phyloP scores from a whole-genome alignment of 2,888 invertebrate species.

The Siphlonurus alternatus region DNA sequence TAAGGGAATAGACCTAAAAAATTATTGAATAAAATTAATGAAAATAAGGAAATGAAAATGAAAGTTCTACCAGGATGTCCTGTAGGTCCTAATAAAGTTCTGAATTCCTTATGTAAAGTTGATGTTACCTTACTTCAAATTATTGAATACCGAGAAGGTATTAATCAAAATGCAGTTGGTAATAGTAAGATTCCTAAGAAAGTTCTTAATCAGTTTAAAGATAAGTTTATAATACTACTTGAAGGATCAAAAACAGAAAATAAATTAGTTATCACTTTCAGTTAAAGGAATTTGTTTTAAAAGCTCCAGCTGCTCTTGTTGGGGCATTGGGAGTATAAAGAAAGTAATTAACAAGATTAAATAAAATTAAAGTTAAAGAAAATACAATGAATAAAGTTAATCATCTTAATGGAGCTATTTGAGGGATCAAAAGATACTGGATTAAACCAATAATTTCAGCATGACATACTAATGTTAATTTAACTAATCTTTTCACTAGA shows the following conservation, averaged over 20 bases:
- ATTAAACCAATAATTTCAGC: conserved; percentile 38
- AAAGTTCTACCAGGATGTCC: conserved; percentile 32
- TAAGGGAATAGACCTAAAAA: conserved; percentile 51
- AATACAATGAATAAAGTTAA: conserved; percentile 26
- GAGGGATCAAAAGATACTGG: conserved; percentile 47
- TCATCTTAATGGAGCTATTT: conserved; percentile 46
- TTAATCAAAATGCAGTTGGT: conserved; percentile 35
- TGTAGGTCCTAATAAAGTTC: conserved; percentile 32
- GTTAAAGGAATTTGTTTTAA: conserved; percentile 21
- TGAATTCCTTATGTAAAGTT: conserved; percentile 38
- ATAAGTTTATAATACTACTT: conserved; percentile 31
- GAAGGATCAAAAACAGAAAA: conserved; percentile 50
- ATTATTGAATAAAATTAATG: conserved; percentile 46
- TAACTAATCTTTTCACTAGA: conserved; percentile 41
- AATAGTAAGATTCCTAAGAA: conserved; percentile 33
- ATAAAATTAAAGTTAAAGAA: conserved; percentile 28
- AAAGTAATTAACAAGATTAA: conserved; percentile 37
- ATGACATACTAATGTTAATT: conserved; percentile 47
- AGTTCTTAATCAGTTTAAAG: conserved; percentile 42
- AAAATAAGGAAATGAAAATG: conserved; percentile 39
- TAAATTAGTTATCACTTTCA: conserved; percentile 51
- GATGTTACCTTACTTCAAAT: conserved; percentile 32
- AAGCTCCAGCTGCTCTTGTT: conserved; percentile 19
- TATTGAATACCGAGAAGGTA: conserved; percentile 33
- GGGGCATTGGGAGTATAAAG: conserved; percentile 23